These are phyloP conservation scores for Tigriopus californicus DNA, from an alignment of 2,888 invertebrate species.

Conservation along the genomic window DNA sequence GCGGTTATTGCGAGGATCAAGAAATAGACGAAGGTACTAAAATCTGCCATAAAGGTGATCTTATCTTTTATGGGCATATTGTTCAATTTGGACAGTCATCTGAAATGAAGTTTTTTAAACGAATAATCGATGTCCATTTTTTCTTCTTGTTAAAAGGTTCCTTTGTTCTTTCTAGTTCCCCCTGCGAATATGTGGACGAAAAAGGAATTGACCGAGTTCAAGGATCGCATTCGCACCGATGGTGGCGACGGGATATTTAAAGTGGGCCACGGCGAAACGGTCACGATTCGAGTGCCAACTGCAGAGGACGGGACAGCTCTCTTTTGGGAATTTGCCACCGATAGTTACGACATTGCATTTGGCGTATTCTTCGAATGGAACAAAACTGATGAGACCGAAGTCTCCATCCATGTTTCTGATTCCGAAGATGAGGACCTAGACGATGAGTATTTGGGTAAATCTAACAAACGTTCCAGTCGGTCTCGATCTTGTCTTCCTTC, in stretches of 20 bases:
- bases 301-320: constrained; percentile 62
- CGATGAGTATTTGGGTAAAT: constrained; percentile 49
- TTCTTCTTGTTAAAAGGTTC: neutral
- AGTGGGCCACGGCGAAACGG: constrained; percentile 88
- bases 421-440: constrained; percentile 71
- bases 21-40: neutral
- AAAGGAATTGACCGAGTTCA: constrained; percentile 70
- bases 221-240: constrained; percentile 58
- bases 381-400: constrained; percentile 42
- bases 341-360: constrained; percentile 91
- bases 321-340: constrained; percentile 99
- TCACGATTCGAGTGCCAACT: constrained; percentile 89
- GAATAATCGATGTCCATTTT: neutral
- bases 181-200: constrained; percentile 88
- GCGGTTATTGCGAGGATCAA: neutral
- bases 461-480: no score
- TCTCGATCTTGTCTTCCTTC: no score
- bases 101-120: neutral
- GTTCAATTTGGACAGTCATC: no score
- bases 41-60: neutral
- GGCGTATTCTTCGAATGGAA: constrained; percentile 98
- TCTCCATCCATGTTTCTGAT: constrained; percentile 88
- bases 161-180: neutral
- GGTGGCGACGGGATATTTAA: constrained; percentile 72
- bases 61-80: neutral